Conservation (phyloP, 2,113 vertebrate genomes). For the Mola mola region DNA sequence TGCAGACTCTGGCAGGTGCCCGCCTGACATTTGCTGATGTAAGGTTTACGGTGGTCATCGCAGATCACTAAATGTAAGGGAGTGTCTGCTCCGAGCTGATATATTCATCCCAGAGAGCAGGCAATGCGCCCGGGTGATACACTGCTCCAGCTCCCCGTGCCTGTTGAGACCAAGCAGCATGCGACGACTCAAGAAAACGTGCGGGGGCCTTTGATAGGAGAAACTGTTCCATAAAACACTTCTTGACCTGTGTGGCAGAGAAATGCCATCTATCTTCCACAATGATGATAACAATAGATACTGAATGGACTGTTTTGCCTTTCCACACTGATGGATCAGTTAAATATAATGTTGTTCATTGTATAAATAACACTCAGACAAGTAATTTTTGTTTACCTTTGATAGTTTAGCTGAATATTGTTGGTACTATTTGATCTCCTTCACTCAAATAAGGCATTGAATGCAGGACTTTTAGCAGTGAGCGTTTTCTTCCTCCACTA, state of each 20-base stretch:
- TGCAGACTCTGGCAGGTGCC: slow-evolving; percentile 47
- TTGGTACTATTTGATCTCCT: no score
- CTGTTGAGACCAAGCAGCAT: slow-evolving; percentile 34
- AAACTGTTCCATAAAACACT: slow-evolving; percentile 19
- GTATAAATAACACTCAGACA: no score
- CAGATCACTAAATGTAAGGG: slow-evolving; percentile 67
- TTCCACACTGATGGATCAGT: no score
- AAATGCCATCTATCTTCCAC: slow-evolving; percentile 48
- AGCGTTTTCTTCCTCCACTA: neutral
- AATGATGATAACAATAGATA: no score
- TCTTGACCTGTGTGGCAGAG: slow-evolving; percentile 41
- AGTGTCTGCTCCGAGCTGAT: slow-evolving; percentile 56
- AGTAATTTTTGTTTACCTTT: no score
- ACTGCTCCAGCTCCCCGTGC: slow-evolving; percentile 42
- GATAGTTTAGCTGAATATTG: no score
- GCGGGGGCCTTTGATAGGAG: slow-evolving; percentile 32
- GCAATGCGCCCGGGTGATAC: slow-evolving; percentile 51
- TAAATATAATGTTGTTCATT: no score
- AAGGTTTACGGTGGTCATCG: slow-evolving; percentile 58
- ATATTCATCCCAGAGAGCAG: slow-evolving; percentile 53
- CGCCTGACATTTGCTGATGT: slow-evolving; percentile 62
- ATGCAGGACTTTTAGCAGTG: neutral
- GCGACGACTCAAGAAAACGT: slow-evolving; percentile 35
- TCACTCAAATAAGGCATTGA: no score
- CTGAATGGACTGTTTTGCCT: no score